Base-by-base conservation (phyloP, 2,888 invertebrate genomes). In the Melanargia galathea region DNA sequence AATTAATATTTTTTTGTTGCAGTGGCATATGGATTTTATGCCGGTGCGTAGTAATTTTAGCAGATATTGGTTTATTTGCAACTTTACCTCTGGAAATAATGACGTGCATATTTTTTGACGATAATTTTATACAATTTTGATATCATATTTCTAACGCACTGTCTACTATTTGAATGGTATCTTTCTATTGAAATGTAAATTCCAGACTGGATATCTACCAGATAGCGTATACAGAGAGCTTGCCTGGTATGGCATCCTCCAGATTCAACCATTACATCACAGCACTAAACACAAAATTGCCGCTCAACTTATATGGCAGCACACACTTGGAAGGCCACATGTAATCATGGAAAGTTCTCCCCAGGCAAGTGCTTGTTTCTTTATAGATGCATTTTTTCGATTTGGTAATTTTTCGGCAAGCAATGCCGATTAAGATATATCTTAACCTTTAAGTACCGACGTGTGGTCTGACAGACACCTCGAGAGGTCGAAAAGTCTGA, bases 11-110 rank as follows among this genome's bases (percentile, higher is more conserved):
- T 18, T 68, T 68, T 64, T 49, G 63, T 83, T 81, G 64, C 79
- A 89, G 89, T 89, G 89, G 89, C 89, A 89, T 70, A 89, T 89
- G 89, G 89, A 89, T 70, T 89, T 89, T 51, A 89, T 89, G 87
- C 89, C 89, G 62, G 88, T 87, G 83, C 80, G 48, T 58, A 35
- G 13, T 13, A 8, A 22, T 55, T 4, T 10, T 13, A 49, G 1
- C 2, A 38, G 10, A 8, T 33, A 33, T 10, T 10, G 8, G 8
- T 10, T 33, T 10, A 33, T 33, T 33, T 11, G 33, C 33, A 1
- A 33, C 11, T 10, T n/a, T n/a, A n/a, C n/a, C n/a, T n/a, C n/a
- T n/a, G n/a, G n/a, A n/a, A n/a, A n/a, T n/a, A n/a, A n/a, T n/a
- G n/a, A n/a, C n/a, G 88, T 87, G 83, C 80, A 35, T 58, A 35